Evolutionary conservation across 1,140 invertebrate species (phyloP), one percentile per base, ranked within the genome.

Genomic region (Drosophila virilis): DNA sequence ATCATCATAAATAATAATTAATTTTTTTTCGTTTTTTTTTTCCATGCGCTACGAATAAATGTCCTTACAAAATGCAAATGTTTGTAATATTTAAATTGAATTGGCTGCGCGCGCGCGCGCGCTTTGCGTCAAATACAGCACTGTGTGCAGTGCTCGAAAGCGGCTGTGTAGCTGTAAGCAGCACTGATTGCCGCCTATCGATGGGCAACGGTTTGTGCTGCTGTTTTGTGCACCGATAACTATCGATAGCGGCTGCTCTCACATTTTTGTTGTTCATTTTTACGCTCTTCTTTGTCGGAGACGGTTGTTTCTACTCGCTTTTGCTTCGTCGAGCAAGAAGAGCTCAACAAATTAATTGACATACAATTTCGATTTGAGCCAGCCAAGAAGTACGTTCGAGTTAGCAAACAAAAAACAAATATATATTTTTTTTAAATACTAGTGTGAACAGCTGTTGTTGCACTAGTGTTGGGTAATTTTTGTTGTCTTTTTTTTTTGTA

Each of bases 271-370:
- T 72, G 70, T 67, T 71, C 70, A 72, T 72, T 72, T 72, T 67
- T 72, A 72, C 70, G 70, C 70, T 72, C 61, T 72, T 72, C 70
- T 72, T 66, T 67, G 71, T 68, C 71, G 57, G 71, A 69, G 71
- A 74, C 71, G 66, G 71, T 69, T 57, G 71, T 60, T 73, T 46
- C 48, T 60, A 68, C 35, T n/a, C 13, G 45, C 33, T 40, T 67
- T 67, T 72, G 54, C 46, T 32, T 59, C 70, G 65, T 9, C 40
- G 35, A 59, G 64, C 70, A 59, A 60, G 51, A 32, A 52, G 54
- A 45, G 70, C 71, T 68, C 71, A 61, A 57, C 51, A 69, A 69
- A 46, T 61, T 43, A 68, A 60, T 54, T 68, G 40, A 73, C 70
- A 67, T 38, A 72, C 64, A 73, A 60, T 59, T 68, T 73, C n/a